Conservation (phyloP, 2,113 vertebrate genomes). For the Eublepharis macularius region DNA sequence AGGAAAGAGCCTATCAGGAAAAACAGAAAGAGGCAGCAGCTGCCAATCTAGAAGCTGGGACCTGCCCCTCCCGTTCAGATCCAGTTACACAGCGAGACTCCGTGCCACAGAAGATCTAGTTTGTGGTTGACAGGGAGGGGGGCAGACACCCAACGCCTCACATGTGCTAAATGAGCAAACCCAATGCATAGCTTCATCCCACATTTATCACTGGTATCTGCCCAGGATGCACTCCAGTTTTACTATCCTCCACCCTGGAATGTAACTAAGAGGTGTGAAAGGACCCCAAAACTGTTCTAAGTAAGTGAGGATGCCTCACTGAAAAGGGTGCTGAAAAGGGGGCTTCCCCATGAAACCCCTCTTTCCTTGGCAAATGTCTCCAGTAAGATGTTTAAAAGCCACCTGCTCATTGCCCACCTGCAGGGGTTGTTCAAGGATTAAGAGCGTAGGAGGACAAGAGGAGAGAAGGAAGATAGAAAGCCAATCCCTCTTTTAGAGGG, state of each 20-base stretch:
- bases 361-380: background rate
- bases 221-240: background rate
- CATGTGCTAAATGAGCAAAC: background rate
- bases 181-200: background rate
- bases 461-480: background rate
- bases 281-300: background rate
- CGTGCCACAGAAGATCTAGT: background rate
- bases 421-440: background rate
- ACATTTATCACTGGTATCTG: background rate
- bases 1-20: constrained; percentile 3
- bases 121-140: background rate
- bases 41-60: constrained; percentile 6
- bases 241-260: background rate
- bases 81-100: constrained; percentile 9
- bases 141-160: background rate
- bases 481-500: background rate
- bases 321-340: background rate
- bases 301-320: too few relatives aligned
- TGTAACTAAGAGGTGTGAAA: background rate
- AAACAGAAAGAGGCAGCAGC: background rate
- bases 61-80: background rate
- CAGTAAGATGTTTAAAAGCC: background rate
- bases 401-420: background rate
- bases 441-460: background rate
- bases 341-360: background rate